These are phyloP conservation scores for Vanacampus margaritifer DNA, from an alignment of 2,113 vertebrate species.

Conservation along the genomic window DNA sequence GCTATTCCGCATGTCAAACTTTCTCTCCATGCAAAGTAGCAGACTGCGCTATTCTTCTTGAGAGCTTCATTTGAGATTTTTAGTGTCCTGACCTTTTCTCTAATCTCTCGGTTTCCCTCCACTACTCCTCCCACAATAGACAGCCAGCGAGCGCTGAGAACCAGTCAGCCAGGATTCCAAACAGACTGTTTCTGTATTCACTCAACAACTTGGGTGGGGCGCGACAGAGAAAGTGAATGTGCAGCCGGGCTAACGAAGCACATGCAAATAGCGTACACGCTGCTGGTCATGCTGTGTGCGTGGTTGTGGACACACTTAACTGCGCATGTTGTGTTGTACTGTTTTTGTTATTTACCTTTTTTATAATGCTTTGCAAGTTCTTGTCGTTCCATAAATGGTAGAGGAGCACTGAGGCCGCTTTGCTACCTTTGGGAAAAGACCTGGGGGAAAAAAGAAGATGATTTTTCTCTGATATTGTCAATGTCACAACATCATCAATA, in stretches of 20 bases:
- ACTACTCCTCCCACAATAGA: slow-evolving; percentile 6
- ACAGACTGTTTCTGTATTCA: slow-evolving; percentile 35
- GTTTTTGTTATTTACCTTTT: slow-evolving; percentile 76
- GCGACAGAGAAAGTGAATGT: slow-evolving; percentile 39
- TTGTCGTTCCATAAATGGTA: slow-evolving; percentile 85
- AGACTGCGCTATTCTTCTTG: not conserved
- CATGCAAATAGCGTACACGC: slow-evolving; percentile 18
- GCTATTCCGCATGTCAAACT: not conserved
- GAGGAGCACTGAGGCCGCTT: slow-evolving; percentile 81
- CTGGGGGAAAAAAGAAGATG: slow-evolving; percentile 25
- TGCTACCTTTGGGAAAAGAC: slow-evolving; percentile 67
- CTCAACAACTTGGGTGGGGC: slow-evolving; percentile 40
- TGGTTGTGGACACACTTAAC: not conserved
- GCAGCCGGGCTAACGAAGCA: slow-evolving; percentile 4
- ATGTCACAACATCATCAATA: too few species aligned
- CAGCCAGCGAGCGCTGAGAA: slow-evolving; percentile 23
- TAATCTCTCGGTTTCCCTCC: not conserved
- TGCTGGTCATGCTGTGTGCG: not conserved
- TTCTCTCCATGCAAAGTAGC: not conserved
- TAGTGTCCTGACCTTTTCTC: not conserved
- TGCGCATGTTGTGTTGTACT: not conserved
- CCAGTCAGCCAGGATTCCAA: slow-evolving; percentile 61
- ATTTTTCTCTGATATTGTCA: not conserved
- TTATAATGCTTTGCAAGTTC: slow-evolving; percentile 77
- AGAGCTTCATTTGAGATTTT: not conserved